Percentiles rank a stretch among this genome's conserved stretches.
Conservation (phyloP, 2,797 vertebrate genomes). For the Tangara arthus region DNA sequence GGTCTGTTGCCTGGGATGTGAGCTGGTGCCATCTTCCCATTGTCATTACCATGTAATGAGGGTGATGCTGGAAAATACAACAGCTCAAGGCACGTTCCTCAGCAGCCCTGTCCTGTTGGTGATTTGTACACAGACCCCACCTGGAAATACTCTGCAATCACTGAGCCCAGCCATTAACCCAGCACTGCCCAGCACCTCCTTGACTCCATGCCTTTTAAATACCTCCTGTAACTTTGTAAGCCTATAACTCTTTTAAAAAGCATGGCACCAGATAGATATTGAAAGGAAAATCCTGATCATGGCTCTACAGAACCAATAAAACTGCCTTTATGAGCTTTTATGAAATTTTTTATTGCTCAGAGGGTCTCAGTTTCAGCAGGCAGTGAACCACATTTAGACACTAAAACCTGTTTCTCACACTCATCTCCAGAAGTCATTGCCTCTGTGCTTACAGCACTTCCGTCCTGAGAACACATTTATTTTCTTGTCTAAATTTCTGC, state of each 20-base stretch:
- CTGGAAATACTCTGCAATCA: background rate
- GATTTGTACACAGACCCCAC: too few relatives aligned
- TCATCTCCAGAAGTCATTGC: background rate
- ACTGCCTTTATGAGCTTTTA: background rate
- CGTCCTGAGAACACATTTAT: background rate
- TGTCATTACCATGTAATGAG: too few relatives aligned
- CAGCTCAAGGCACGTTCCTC: too few relatives aligned
- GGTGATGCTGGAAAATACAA: too few relatives aligned
- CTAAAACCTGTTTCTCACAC: background rate
- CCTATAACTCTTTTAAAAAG: slow-evolving; percentile 18
- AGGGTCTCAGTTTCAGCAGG: background rate
- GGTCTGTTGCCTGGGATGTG: too few relatives aligned
- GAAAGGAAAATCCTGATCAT: slow-evolving; percentile 31
- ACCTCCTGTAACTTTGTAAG: background rate
- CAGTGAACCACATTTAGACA: background rate
- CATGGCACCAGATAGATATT: background rate
- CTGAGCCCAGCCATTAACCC: background rate
- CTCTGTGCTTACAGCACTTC: background rate
- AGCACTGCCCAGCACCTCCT: background rate
- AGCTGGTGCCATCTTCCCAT: too few relatives aligned
- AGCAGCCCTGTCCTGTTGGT: too few relatives aligned
- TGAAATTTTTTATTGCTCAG: background rate
- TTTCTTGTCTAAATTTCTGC: background rate
- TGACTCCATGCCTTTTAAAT: background rate
- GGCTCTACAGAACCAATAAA: slow-evolving; percentile 28